phyloP scores from a whole-genome alignment of 2,113 vertebrate species.

The Psilopogon haemacephalus region DNA sequence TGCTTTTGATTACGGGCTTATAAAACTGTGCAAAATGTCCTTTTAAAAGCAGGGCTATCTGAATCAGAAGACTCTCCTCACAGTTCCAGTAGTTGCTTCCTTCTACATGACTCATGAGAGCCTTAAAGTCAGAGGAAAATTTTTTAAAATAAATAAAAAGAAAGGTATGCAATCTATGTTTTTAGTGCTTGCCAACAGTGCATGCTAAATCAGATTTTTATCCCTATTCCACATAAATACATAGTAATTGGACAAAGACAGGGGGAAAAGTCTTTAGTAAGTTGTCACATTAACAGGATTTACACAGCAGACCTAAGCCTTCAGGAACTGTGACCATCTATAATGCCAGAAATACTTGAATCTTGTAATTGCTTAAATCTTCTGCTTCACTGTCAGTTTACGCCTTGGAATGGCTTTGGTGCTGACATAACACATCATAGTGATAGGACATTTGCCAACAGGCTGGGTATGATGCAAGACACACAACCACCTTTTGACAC shows the following conservation, averaged over 20 bases:
- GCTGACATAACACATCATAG: neutral
- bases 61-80: neutral
- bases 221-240: neutral
- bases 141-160: neutral
- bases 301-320: neutral
- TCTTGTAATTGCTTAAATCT: neutral
- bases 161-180: neutral
- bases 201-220: neutral
- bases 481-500: neutral
- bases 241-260: neutral
- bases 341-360: neutral
- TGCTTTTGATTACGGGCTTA: neutral
- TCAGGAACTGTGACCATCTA: neutral
- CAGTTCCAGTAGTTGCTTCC: neutral
- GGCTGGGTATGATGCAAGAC: neutral
- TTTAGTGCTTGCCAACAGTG: neutral
- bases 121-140: neutral
- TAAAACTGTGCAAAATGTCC: neutral
- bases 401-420: neutral
- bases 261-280: neutral
- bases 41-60: neutral
- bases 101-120: neutral
- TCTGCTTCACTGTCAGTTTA: neutral
- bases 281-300: neutral
- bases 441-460: no score